Percentiles rank a stretch among this genome's conserved stretches.
phyloP scores from a whole-genome alignment of 2,797 vertebrate species.

The Delichon dasypus region DNA sequence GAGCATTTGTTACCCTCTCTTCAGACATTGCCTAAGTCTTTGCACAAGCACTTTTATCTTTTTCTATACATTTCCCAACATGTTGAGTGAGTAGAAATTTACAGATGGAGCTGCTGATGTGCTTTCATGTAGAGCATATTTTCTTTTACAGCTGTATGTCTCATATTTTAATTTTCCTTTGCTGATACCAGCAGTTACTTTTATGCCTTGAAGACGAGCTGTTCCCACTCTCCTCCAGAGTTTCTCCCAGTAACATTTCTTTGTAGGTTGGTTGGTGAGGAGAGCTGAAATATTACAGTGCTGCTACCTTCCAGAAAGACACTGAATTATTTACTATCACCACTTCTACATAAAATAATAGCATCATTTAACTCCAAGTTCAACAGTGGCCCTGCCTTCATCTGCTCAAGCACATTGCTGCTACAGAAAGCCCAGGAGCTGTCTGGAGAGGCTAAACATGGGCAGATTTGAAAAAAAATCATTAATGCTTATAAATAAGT shows the following conservation, averaged over 20 bases:
- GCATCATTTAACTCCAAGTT: neutral
- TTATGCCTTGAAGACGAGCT: neutral
- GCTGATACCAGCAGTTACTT: constrained; percentile 34
- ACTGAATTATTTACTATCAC: constrained; percentile 40
- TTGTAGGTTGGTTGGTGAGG: constrained; percentile 14
- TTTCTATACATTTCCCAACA: constrained; percentile 16
- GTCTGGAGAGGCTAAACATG: neutral
- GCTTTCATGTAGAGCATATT: constrained; percentile 48
- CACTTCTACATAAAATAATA: neutral
- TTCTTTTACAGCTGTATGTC: constrained; percentile 32
- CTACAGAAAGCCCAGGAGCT: neutral
- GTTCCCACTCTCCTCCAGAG: neutral
- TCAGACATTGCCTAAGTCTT: constrained; percentile 17
- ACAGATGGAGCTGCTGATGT: constrained; percentile 21
- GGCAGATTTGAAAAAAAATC: neutral
- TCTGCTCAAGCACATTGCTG: neutral
- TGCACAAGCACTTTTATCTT: constrained; percentile 27
- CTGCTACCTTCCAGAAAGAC: constrained; percentile 15
- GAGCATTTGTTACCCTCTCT: constrained; percentile 16
- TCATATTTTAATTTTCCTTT: constrained; percentile 41
- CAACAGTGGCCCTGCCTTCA: neutral
- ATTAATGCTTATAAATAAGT: neutral
- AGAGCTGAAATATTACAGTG: constrained; percentile 29
- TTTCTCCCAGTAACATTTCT: constrained; percentile 38
- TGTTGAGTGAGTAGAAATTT: constrained; percentile 24